Evolutionary conservation across 1,140 invertebrate species (phyloP).

Genomic region (Drosophila teissieri): DNA sequence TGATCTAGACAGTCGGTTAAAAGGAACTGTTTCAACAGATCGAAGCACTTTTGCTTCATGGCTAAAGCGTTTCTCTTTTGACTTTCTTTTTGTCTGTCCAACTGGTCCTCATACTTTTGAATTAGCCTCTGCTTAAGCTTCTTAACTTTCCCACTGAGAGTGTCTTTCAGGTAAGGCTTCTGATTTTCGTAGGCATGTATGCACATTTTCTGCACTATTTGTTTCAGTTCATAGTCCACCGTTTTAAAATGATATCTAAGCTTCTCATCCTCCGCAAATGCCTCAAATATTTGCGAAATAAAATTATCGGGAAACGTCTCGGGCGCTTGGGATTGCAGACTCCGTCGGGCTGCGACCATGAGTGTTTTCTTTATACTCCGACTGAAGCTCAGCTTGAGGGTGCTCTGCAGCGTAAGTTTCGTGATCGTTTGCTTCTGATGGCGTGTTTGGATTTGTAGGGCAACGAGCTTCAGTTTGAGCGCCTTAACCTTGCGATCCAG

Average conservation of each 20-base stretch:
- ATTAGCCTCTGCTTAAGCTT: conserved; percentile 6
- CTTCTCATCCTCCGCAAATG: conserved; percentile 28
- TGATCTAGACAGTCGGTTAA: neutral
- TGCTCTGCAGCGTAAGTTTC: neutral
- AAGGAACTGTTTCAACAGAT: conserved; percentile 36
- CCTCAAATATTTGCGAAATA: conserved; percentile 37
- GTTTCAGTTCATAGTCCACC: conserved; percentile 37
- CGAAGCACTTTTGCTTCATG: conserved; percentile 45
- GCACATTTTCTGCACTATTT: conserved; percentile 24
- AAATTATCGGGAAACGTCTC: conserved; percentile 43
- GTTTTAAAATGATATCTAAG: conserved; percentile 35
- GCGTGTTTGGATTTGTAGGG: conserved; percentile 38
- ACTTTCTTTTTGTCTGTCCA: conserved; percentile 12
- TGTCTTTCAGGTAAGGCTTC: neutral
- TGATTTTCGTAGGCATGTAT: conserved; percentile 7
- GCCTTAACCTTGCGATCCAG: conserved; percentile 31
- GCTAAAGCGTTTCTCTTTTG: neutral
- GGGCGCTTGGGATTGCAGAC: conserved; percentile 25
- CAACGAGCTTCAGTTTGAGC: conserved; percentile 24
- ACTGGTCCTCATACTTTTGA: conserved; percentile 37
- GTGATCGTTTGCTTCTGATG: conserved; percentile 9
- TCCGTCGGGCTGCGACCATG: conserved; percentile 5
- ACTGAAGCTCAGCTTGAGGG: conserved; percentile 2
- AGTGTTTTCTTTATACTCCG: conserved; percentile 26
- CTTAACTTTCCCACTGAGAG: conserved; percentile 27